Evolutionary conservation across 37 sponge, comb jelly and placozoan genomes (phyloP).

Genomic region (Mnemiopsis leidyi): DNA sequence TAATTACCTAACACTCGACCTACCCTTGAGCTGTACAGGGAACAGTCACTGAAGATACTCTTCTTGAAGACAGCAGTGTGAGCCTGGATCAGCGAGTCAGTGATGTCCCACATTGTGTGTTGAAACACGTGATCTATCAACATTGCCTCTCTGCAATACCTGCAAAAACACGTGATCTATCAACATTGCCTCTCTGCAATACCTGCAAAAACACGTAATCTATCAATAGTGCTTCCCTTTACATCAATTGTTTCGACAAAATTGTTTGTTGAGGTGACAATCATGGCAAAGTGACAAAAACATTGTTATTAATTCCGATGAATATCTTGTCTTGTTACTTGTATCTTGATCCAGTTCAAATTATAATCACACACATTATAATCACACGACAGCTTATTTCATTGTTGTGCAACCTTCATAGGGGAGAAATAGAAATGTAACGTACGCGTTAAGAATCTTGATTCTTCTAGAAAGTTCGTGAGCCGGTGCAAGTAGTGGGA

Average conservation of each 20-base stretch:
- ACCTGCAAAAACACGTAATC: slow-evolving; percentile 33
- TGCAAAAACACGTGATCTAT: neutral
- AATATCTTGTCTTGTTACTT: too few species aligned
- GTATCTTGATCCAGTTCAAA: too few species aligned
- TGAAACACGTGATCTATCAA: slow-evolving; percentile 60
- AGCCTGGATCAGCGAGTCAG: slow-evolving; percentile 67
- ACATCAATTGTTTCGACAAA: too few species aligned
- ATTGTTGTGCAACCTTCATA: too few species aligned
- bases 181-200: slow-evolving; percentile 68
- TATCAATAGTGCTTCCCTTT: too few species aligned
- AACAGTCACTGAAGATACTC: slow-evolving; percentile 65
- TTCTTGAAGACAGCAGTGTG: slow-evolving; percentile 63
- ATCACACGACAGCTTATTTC: too few species aligned
- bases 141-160: slow-evolving; percentile 69
- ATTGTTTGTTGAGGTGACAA: too few species aligned
- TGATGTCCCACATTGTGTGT: slow-evolving; percentile 66
- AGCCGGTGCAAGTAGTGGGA: slow-evolving; percentile 66
- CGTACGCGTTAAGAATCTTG: slow-evolving; percentile 68
- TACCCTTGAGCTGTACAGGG: slow-evolving; percentile 27
- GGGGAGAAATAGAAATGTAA: too few species aligned
- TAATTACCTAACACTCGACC: neutral
- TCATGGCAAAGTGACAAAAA: too few species aligned
- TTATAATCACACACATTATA: too few species aligned
- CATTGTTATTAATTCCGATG: too few species aligned
- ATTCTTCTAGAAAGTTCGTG: slow-evolving; percentile 69